Evolutionary conservation across 1,140 invertebrate species (phyloP), one percentile per base, ranked within the genome.

Genomic region (Formica selysi): DNA sequence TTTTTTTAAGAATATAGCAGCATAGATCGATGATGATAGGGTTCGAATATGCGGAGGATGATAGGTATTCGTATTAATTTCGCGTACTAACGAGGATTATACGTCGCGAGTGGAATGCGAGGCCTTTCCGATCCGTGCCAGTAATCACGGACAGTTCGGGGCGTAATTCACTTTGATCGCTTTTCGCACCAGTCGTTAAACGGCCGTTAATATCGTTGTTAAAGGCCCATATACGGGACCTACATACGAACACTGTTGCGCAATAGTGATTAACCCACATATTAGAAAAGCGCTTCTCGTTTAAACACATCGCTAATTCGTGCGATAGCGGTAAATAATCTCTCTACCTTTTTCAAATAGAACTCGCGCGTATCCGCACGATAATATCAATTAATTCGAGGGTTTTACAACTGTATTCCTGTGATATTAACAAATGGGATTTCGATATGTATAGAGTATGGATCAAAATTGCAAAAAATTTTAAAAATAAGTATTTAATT

Each of bases 151-250:
- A 48, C 65, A 86, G 76, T 86, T 70, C 38, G 76, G 26, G 41
- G 44, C 76, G 64, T 86, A 80, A 86, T 81, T 86, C 76, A 86
- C 84, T 86, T 86, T 86, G 84, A 86, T 86, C 84, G 76, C 76
- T 70, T 86, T 86, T 86, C 76, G 84, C 76, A 80, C 76, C 84
- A 86, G 67, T 86, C 86, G 83, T 88, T 83, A 68, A 86, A 67
- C 76, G 44, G 65, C 59, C 85, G 70, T 86, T 76, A 59, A 86
- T 76, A 68, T 57, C 19, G 85, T 19, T 38, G 51, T 67, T 76
- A 67, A 76, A 81, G 54, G 13, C 48, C 41, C 48, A 67, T 68
- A 68, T 61, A 80, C 76, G 64, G 44, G 48, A 59, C 48, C 36
- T 67, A 68, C 41, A 68, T 65, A 29, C 41, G n/a, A 8, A 26